Conservation (phyloP, 2,888 invertebrate genomes). For the Eilema sororculum region DNA sequence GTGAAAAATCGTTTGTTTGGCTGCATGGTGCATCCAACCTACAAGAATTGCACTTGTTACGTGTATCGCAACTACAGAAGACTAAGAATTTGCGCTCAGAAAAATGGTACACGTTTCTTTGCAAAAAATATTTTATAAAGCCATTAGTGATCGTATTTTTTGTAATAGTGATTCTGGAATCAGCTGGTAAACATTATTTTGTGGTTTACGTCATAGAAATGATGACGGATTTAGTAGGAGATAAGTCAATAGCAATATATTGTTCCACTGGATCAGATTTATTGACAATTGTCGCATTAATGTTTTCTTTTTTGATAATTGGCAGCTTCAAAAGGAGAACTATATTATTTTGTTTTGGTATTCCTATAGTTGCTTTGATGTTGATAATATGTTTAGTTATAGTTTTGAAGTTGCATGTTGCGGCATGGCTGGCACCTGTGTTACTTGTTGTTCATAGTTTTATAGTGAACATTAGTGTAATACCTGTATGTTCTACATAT, state of each 20-base stretch:
- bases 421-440: neutral
- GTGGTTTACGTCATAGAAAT: slow-evolving; percentile 30
- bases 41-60: neutral
- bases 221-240: neutral
- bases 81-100: neutral
- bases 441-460: neutral
- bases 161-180: neutral
- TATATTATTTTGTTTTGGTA: neutral
- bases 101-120: neutral
- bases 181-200: neutral
- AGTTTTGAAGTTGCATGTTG: neutral
- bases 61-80: neutral
- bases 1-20: neutral
- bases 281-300: neutral
- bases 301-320: slow-evolving; percentile 42
- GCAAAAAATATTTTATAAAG: neutral
- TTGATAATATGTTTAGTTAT: neutral
- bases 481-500: neutral
- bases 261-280: neutral
- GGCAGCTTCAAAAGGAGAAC: slow-evolving; percentile 9
- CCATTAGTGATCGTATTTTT: neutral
- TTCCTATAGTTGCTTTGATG: neutral
- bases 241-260: neutral
- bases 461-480: neutral
- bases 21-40: neutral